Percentiles rank a stretch among this genome's conserved stretches.
Evolutionary conservation across 2,888 invertebrate species (phyloP).

Genomic region (Synanthedon myopaeformis): DNA sequence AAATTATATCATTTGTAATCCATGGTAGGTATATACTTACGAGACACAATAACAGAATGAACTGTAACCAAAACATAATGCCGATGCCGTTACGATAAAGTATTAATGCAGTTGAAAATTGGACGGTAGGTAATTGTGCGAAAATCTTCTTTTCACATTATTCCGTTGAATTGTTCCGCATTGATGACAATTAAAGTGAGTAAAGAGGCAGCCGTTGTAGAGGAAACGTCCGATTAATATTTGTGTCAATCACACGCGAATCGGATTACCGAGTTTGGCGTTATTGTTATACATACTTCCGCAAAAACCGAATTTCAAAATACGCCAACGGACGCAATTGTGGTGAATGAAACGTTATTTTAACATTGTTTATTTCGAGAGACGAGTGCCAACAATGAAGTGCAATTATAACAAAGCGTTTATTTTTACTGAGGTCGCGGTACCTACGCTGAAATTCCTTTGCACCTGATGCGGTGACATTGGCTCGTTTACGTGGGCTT

Average conservation of each 20-base stretch:
- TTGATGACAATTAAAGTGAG: too few relatives aligned
- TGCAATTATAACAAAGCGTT: constrained; percentile 28
- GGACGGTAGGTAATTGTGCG: too few relatives aligned
- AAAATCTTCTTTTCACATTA: too few relatives aligned
- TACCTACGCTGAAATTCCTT: constrained; percentile 41
- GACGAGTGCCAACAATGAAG: constrained; percentile 27
- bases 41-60: too few relatives aligned
- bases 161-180: too few relatives aligned
- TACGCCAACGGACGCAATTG: background rate
- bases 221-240: background rate
- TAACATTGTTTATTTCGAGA: constrained; percentile 27
- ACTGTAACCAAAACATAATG: too few relatives aligned
- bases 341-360: background rate
- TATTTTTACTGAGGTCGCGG: constrained; percentile 41
- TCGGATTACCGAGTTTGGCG: background rate
- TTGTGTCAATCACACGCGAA: background rate
- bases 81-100: too few relatives aligned
- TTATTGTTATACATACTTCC: background rate
- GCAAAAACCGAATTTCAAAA: background rate
- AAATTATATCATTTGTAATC: too few relatives aligned
- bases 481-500: constrained; percentile 8
- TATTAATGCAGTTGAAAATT: too few relatives aligned
- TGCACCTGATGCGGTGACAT: constrained; percentile 12
- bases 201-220: too few relatives aligned
- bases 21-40: too few relatives aligned